Base-by-base conservation (phyloP, 2,113 vertebrate genomes). In the Mesembrinibis cayennensis region DNA sequence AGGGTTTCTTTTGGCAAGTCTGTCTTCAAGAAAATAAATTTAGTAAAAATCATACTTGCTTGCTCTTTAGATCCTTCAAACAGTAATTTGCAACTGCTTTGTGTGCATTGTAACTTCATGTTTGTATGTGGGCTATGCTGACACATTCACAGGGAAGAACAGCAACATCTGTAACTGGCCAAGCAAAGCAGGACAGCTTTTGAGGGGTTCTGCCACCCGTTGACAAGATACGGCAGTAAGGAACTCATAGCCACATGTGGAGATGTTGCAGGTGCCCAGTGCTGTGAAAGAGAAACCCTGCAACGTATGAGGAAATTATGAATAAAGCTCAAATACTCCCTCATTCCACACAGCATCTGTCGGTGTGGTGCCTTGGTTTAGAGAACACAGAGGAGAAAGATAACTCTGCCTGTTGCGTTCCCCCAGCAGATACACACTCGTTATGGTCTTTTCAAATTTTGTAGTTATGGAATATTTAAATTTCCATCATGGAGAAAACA, bases 211-310 rank as follows among this genome's bases (percentile, higher is more conserved):
- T 82, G 42, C n/a, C 56, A 34, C 49, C 38, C 9, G 0, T 2
- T 15, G 30, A 53, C 50, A 80, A 34, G 55, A 16, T 6, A 4
- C 0, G 0, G 55, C 58, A 50, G 21, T 45, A 16, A 71, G 63
- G 34, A 52, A 77, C 52, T 40, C n/a, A 11, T 0, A 20, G 58
- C 52, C 23, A 9, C 0, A 0, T 10, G 29, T 13, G n/a, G 34
- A 45, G 52, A 32, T 40, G 63, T 13, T 78, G 53, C n/a, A 55
- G 47, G 58, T 82, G 42, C 14, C 36, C 62, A 84, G 42, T 16
- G 29, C 21, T 6, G 1, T 22, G 62, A 36, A 36, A 69, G 59
- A 70, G 44, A 23, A 81, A 76, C 34, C 52, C 45, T 71, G 36
- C 11, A 23, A 42, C 0, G 0, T 20, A 61, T 17, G 40, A 88